Evolutionary conservation across 2,888 invertebrate species (phyloP).

Genomic region (Epirrhoe alternata): DNA sequence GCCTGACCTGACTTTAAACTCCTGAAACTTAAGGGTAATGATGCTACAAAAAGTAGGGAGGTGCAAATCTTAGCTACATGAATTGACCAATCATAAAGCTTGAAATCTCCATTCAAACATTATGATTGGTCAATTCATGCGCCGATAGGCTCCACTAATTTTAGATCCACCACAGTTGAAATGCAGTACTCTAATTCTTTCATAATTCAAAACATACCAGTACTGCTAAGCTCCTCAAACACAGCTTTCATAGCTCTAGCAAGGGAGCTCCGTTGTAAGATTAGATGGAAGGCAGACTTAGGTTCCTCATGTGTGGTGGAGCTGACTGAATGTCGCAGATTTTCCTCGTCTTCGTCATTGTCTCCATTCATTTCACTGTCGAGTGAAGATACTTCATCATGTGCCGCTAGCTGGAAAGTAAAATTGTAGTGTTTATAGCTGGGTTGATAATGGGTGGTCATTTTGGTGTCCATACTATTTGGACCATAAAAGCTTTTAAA

Average conservation of each 20-base stretch:
- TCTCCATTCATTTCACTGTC: constrained; percentile 77
- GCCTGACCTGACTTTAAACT: no score
- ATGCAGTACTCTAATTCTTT: not conserved
- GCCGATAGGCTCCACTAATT: no score
- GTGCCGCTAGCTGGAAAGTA: constrained; percentile 76
- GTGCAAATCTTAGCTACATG: no score
- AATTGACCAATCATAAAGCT: no score
- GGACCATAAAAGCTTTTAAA: no score
- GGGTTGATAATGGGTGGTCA: no score
- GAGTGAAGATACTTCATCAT: constrained; percentile 85
- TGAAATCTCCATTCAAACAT: no score
- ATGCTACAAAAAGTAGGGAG: no score
- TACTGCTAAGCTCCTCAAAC: constrained; percentile 90
- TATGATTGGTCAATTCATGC: no score
- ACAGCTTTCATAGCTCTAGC: constrained; percentile 93
- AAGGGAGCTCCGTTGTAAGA: constrained; percentile 92
- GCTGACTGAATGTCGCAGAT: constrained; percentile 70
- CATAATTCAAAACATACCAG: constrained; percentile 76
- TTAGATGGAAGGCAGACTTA: constrained; percentile 90
- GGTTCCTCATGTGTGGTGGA: constrained; percentile 65
- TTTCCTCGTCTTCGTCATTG: constrained; percentile 75
- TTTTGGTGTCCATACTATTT: no score
- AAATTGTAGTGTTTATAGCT: not conserved
- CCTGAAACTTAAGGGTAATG: no score
- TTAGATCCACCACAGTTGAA: no score